Conservation (phyloP, 2,113 vertebrate genomes). For the Empidonax traillii region DNA sequence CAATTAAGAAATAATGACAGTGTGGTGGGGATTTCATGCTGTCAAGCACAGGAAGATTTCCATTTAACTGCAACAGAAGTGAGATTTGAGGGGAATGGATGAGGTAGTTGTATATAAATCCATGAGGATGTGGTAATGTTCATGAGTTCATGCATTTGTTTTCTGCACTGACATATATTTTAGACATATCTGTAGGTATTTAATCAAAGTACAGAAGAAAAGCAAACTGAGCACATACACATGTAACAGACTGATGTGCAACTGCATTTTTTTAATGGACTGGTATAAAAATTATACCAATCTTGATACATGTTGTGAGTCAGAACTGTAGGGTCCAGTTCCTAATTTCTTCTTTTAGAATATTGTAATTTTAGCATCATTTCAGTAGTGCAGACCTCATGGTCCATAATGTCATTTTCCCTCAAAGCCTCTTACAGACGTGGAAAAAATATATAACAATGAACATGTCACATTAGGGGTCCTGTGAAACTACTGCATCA, state of each 20-base stretch:
- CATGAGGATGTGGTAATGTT: not conserved
- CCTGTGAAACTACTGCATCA: not conserved
- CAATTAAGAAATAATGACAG: not conserved
- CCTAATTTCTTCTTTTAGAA: accelerated
- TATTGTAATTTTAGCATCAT: not conserved
- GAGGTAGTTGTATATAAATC: not conserved
- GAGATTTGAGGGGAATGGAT: not conserved
- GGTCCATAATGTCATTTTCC: not conserved
- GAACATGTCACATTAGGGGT: not conserved
- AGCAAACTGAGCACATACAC: not conserved
- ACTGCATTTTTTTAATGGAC: not conserved
- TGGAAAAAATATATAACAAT: not conserved
- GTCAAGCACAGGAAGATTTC: not conserved
- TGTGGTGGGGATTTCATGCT: not conserved
- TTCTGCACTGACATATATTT: not conserved
- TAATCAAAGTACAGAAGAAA: not conserved
- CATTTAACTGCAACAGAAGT: not conserved
- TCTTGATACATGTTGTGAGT: not conserved
- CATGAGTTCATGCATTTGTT: not conserved
- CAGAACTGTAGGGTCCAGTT: not conserved
- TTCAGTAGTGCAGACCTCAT: not conserved
- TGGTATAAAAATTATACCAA: not conserved
- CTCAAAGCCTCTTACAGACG: not conserved
- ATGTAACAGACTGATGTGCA: not conserved
- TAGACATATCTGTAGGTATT: not conserved